Conservation (phyloP, 2,797 vertebrate genomes). For the Channa striata region DNA sequence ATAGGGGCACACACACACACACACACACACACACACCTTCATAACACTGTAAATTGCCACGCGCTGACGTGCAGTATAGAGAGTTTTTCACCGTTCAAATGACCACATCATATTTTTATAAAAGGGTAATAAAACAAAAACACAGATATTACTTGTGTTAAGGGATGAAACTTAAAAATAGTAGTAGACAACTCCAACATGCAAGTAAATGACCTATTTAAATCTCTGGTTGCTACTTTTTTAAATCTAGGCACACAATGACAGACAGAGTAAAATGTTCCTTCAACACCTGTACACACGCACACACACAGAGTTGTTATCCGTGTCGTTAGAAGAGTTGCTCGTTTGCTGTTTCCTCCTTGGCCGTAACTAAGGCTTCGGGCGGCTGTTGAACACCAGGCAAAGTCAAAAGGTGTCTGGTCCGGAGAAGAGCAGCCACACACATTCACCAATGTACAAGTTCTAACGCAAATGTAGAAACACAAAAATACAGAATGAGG, state of each 20-base stretch:
- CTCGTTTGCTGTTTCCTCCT: conserved; percentile 13
- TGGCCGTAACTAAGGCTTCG: conserved; percentile 24
- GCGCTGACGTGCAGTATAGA: conserved; percentile 28
- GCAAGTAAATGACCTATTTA: no score
- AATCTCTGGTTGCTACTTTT: neutral
- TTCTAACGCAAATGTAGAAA: conserved; percentile 16
- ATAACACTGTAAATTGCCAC: conserved; percentile 26
- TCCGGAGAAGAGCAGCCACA: neutral
- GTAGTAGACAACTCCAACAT: no score
- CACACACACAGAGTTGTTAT: neutral
- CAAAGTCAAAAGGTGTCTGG: conserved; percentile 37
- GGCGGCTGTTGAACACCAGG: conserved; percentile 23
- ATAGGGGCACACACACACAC: conserved; percentile 49
- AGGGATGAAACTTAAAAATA: no score
- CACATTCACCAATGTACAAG: neutral
- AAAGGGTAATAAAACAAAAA: neutral
- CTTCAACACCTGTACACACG: neutral
- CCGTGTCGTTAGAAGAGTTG: neutral
- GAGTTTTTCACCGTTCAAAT: neutral
- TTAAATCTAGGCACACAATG: no score
- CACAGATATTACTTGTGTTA: no score
- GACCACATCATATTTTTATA: neutral
- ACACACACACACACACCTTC: conserved; percentile 12
- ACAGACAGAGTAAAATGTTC: neutral
- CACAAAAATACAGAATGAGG: conserved; percentile 6